Percentiles rank a stretch among this genome's conserved stretches.
These are phyloP conservation scores for Benthosema pterotum DNA, from an alignment of 2,797 vertebrate genomes.

Conservation along the genomic window DNA sequence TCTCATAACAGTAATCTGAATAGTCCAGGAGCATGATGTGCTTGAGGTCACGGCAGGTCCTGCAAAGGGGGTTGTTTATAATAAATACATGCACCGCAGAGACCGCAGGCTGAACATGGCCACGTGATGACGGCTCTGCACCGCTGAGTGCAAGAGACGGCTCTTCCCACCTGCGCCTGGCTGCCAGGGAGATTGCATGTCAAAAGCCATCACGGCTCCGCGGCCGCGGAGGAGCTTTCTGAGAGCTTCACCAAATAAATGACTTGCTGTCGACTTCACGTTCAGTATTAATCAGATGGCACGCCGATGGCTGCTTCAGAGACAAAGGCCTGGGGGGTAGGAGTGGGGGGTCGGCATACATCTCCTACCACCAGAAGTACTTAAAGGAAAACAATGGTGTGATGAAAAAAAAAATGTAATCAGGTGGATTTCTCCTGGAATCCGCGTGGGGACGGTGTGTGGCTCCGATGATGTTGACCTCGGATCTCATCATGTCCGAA, in stretches of 20 bases:
- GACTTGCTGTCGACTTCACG: conserved; percentile 63
- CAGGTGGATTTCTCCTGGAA: no score
- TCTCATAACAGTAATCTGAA: conserved; percentile 67
- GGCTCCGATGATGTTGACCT: no score
- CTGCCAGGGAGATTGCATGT: conserved; percentile 66
- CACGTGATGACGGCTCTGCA: conserved; percentile 60
- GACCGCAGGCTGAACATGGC: no score
- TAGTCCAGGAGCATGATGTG: conserved; percentile 61
- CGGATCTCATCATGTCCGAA: no score
- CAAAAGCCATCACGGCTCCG: conserved; percentile 65
- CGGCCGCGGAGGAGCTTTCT: conserved; percentile 66
- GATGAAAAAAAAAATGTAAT: conserved; percentile 31
- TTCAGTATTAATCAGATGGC: conserved; percentile 69
- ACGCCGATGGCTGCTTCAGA: conserved; percentile 43
- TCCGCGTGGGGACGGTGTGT: no score
- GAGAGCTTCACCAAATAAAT: conserved; percentile 63
- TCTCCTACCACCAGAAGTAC: conserved; percentile 47
- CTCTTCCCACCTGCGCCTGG: conserved; percentile 46
- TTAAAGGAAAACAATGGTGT: conserved; percentile 59
- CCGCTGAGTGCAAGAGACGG: conserved; percentile 50
- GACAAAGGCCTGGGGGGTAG: conserved; percentile 50
- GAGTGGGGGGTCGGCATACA: conserved; percentile 38
- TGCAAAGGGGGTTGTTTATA: conserved; percentile 41
- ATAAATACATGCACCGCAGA: conserved; percentile 27
- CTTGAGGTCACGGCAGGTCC: conserved; percentile 65